phyloP scores from a whole-genome alignment of 2,113 vertebrate species.

The Oreochromis aureus region DNA sequence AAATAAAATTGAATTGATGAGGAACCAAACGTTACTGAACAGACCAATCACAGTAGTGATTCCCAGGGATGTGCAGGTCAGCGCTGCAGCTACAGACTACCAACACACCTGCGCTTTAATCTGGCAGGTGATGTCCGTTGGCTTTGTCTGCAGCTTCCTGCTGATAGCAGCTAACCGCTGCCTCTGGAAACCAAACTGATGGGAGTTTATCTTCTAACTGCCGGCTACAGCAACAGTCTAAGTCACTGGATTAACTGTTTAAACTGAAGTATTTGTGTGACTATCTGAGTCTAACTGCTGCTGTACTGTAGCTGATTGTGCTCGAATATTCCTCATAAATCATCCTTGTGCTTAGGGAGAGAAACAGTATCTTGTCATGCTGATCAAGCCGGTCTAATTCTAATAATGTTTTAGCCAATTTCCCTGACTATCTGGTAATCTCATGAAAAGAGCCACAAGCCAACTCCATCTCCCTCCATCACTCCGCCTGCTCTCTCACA shows the following conservation, averaged over 20 bases:
- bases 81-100: background rate
- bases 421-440: constrained; percentile 9
- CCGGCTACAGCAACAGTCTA: fast-evolving
- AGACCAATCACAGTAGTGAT: background rate
- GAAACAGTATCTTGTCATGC: background rate
- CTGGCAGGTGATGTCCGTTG: background rate
- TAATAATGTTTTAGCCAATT: background rate
- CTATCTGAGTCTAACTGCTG: background rate
- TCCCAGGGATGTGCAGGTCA: background rate
- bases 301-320: background rate
- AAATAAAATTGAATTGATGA: background rate
- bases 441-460: background rate
- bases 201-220: background rate
- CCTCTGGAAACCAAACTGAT: background rate
- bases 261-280: background rate
- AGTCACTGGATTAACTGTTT: background rate
- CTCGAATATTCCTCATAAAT: background rate
- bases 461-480: background rate
- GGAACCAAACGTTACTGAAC: background rate
- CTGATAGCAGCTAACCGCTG: background rate
- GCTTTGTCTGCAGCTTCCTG: background rate
- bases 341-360: background rate
- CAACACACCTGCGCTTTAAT: background rate
- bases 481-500: background rate
- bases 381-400: background rate